Percentiles rank a stretch among this genome's conserved stretches.
Conservation (phyloP, 2,888 invertebrate species). For the Caenorhabditis panamensis region DNA sequence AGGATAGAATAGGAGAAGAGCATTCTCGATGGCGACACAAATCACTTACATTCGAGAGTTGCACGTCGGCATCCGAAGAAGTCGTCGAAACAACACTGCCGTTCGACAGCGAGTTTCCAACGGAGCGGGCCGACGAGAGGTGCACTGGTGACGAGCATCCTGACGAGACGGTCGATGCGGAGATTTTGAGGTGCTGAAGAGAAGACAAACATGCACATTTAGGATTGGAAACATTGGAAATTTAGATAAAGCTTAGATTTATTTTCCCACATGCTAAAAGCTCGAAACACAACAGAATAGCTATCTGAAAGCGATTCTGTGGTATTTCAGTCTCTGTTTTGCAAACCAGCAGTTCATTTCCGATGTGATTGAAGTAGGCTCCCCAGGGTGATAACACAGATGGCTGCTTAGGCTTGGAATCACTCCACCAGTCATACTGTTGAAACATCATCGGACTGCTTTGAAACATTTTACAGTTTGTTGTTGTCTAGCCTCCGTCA, state of each 20-base stretch:
- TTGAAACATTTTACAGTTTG: constrained; percentile 50
- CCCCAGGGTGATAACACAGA: constrained; percentile 79
- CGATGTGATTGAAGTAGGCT: constrained; percentile 79
- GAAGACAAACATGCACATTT: constrained; percentile 48
- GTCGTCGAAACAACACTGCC: constrained; percentile 69
- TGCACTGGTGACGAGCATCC: constrained; percentile 58
- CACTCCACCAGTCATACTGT: constrained; percentile 67
- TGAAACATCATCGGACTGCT: constrained; percentile 62
- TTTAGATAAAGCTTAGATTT: constrained; percentile 9
- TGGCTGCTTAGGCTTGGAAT: constrained; percentile 62
- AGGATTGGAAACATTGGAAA: constrained; percentile 20
- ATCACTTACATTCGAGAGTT: constrained; percentile 68
- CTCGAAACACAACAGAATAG: background rate
- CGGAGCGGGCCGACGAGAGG: constrained; percentile 49
- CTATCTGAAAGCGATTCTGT: background rate
- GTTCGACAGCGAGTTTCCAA: constrained; percentile 70
- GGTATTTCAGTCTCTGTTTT: constrained; percentile 12
- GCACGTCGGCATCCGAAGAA: constrained; percentile 67
- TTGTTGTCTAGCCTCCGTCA: constrained; percentile 16
- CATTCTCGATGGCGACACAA: background rate
- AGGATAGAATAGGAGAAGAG: constrained; percentile 4
- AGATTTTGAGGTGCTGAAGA: constrained; percentile 62
- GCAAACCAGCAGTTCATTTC: constrained; percentile 71
- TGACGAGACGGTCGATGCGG: constrained; percentile 55
- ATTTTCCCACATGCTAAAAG: background rate